phyloP scores from a whole-genome alignment of 2,888 invertebrate species.

The Peribatodes rhomboidaria region DNA sequence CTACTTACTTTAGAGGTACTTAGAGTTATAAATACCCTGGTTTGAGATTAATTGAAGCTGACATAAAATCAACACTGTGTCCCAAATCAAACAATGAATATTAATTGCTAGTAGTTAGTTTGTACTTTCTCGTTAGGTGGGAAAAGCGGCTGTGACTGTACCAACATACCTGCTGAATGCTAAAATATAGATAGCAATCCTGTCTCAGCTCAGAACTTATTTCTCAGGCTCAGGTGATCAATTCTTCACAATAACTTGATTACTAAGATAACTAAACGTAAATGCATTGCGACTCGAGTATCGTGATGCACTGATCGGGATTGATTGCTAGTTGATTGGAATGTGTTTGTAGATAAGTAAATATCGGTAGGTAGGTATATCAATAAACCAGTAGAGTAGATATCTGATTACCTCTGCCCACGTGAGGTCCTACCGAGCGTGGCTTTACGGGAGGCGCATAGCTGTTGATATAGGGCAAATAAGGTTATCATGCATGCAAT shows the following conservation, averaged over 20 bases:
- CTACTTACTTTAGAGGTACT: background rate
- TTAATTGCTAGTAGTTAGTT: constrained; percentile 55
- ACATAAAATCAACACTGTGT: constrained; percentile 49
- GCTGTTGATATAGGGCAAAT: no score
- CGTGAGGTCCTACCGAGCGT: background rate
- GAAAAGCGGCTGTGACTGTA: constrained; percentile 43
- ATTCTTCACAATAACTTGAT: background rate
- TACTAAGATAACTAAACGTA: background rate
- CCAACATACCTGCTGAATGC: constrained; percentile 61
- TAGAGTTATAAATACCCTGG: constrained; percentile 33
- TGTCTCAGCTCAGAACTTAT: no score
- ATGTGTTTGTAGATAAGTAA: background rate
- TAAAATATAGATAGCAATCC: constrained; percentile 63
- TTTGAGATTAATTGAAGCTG: constrained; percentile 47
- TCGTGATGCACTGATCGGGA: background rate
- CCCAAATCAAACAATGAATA: constrained; percentile 58
- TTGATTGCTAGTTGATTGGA: background rate
- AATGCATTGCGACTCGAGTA: background rate
- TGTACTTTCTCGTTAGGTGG: constrained; percentile 53
- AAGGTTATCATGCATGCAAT: no score
- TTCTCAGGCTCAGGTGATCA: background rate
- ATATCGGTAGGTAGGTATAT: no score
- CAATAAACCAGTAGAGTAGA: background rate
- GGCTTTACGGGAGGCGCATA: no score
- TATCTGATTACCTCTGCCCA: background rate